A percentile compares a stretch with the other conserved stretches of the same genome.
Evolutionary conservation across 2,888 invertebrate genomes (phyloP).

Genomic region (Enchytraeus crypticus): DNA sequence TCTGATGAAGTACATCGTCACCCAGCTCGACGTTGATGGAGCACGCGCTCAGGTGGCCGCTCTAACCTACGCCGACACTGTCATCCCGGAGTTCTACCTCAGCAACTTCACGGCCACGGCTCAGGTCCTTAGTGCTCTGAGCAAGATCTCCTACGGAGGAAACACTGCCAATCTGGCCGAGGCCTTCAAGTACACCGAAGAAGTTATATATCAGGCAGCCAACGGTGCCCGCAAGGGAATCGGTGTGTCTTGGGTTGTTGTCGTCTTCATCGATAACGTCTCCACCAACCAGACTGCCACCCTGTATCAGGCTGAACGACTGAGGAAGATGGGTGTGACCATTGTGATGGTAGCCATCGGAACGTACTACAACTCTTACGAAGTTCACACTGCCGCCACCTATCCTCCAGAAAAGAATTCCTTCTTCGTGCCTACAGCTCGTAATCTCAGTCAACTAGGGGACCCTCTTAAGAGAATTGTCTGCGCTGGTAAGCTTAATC

Average conservation of each 20-base stretch:
- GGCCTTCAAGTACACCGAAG: not conserved
- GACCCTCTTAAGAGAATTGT: conserved; percentile 3
- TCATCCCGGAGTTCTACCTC: not conserved
- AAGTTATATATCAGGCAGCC: not conserved
- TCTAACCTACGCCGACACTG: conserved; percentile 9
- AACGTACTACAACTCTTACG: conserved; percentile 11
- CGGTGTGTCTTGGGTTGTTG: not conserved
- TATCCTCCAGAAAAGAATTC: conserved; percentile 15
- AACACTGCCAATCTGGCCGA: not conserved
- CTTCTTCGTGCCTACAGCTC: conserved; percentile 10
- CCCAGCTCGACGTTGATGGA: conserved; percentile 2
- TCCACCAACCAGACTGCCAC: conserved; percentile 4
- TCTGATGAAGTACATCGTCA: conserved; percentile 14
- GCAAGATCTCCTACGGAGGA: not conserved
- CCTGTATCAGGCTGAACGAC: conserved; percentile 8
- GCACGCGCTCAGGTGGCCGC: conserved; percentile 8
- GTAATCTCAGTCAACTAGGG: conserved; percentile 4
- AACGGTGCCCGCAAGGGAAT: not conserved
- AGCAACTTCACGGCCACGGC: not conserved
- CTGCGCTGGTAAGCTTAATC: conserved; percentile 25
- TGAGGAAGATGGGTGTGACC: conserved; percentile 10
- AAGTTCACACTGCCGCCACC: conserved; percentile 19
- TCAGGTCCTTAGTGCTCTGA: not conserved
- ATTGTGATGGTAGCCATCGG: conserved; percentile 21
- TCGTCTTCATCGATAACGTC: conserved; percentile 14